Percentiles rank a stretch among this genome's conserved stretches.
phyloP scores from a whole-genome alignment of 2,113 vertebrate genomes.

The Sinocyclocheilus anophthalmus region DNA sequence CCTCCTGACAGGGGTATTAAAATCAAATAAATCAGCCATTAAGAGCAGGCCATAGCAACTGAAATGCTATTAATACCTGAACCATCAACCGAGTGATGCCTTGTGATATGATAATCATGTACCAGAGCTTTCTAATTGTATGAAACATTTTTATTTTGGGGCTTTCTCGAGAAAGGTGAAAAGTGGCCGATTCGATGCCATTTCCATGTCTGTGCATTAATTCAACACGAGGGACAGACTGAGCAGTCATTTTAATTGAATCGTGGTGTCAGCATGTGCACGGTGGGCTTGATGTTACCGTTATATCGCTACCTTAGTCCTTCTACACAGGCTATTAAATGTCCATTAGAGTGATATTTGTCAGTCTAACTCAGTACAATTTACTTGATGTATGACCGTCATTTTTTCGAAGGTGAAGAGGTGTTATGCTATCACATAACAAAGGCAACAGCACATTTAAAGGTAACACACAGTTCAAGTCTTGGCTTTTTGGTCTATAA shows the following conservation, averaged over 20 bases:
- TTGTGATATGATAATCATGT: conserved; percentile 61
- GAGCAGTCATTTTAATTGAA: conserved; percentile 47
- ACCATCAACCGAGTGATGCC: conserved; percentile 64
- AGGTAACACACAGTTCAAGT: neutral
- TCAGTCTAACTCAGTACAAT: conserved; percentile 49
- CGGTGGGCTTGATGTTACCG: conserved; percentile 37
- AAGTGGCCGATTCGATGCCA: conserved; percentile 30
- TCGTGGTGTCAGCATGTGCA: conserved; percentile 9
- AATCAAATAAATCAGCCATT: conserved; percentile 84
- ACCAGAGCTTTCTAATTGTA: conserved; percentile 69
- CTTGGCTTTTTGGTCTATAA: neutral
- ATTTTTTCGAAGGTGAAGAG: conserved; percentile 49
- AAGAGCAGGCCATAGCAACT: conserved; percentile 75
- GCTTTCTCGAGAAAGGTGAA: conserved; percentile 63
- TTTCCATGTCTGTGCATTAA: conserved; percentile 35
- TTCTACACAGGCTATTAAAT: conserved; percentile 53
- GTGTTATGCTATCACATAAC: conserved; percentile 29
- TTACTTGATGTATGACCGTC: conserved; percentile 57
- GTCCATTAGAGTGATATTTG: conserved; percentile 58
- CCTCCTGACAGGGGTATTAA: conserved; percentile 81
- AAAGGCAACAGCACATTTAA: conserved; percentile 26
- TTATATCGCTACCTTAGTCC: conserved; percentile 46
- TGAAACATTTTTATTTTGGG: conserved; percentile 67
- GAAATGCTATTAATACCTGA: conserved; percentile 77
- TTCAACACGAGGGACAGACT: conserved; percentile 14